These are phyloP conservation scores for Druceiella hillmani DNA, from an alignment of 2,888 invertebrate genomes.

Conservation along the genomic window DNA sequence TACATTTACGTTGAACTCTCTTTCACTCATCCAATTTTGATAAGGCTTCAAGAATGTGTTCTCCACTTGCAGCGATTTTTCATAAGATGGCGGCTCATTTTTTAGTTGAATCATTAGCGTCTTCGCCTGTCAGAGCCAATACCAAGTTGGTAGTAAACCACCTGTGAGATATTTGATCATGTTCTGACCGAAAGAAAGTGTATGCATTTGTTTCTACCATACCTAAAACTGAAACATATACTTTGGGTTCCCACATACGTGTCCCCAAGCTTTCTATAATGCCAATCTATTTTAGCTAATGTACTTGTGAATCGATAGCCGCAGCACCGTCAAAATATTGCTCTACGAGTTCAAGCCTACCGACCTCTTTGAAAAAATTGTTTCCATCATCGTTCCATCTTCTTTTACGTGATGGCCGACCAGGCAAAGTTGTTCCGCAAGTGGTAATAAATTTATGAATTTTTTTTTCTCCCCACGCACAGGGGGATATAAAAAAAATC, in stretches of 20 bases:
- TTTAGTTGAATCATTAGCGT: slow-evolving; percentile 1
- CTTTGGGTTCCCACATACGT: slow-evolving; percentile 7
- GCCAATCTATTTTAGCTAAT: slow-evolving; percentile 7
- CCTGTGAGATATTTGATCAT: background rate
- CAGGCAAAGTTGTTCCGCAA: slow-evolving; percentile 5
- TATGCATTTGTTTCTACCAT: slow-evolving; percentile 6
- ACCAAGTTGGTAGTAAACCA: slow-evolving; percentile 1
- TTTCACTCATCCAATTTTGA: too few relatives aligned
- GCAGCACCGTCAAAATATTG: slow-evolving; percentile 10
- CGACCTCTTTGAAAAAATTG: slow-evolving; percentile 7
- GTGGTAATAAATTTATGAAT: slow-evolving; percentile 6
- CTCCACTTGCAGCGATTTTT: too few relatives aligned
- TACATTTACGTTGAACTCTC: too few relatives aligned
- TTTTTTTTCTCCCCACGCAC: slow-evolving; percentile 6
- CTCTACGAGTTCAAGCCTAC: slow-evolving; percentile 6
- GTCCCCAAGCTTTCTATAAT: slow-evolving; percentile 9
- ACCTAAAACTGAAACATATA: slow-evolving; percentile 7
- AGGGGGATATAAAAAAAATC: too few relatives aligned
- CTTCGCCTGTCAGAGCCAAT: slow-evolving; percentile 2
- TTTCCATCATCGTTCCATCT: slow-evolving; percentile 5
- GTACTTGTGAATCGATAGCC: slow-evolving; percentile 9
- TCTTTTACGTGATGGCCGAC: slow-evolving; percentile 6
- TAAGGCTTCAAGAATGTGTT: too few relatives aligned
- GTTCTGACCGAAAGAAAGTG: slow-evolving; percentile 1
- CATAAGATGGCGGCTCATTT: slow-evolving; percentile 3